Base-by-base conservation (phyloP, 2,797 vertebrate genomes). In the Amniataba percoides region DNA sequence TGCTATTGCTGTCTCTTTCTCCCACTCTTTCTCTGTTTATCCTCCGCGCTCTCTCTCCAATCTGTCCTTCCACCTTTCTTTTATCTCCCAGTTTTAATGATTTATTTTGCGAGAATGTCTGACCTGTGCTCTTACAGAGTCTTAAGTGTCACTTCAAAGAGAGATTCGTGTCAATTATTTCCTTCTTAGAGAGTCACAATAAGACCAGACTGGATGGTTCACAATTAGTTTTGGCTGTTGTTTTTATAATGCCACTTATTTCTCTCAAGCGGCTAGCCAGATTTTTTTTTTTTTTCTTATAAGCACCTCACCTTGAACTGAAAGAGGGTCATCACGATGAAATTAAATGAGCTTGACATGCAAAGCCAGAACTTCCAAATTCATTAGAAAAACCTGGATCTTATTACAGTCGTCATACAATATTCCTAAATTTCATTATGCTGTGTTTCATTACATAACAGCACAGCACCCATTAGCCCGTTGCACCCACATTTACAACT, bases 401-500 rank as follows among this genome's bases (percentile, higher is more conserved):
- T 72, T 49, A 81, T 84, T 71, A 78, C 51, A 85, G 67, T 74
- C 77, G 78, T 85, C 76, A 79, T 78, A 72, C 84, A 80, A 81
- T 85, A 88, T 89, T 80, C 61, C 81, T 67, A 88, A 88, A 92
- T 90, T 88, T 90, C 71, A 88, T 91, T 88, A 86, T 75, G 77
- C 84, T 79, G 62, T 66, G 60, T 88, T 91, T 88, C 77, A 93
- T 93, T 92, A 86, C 85, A 85, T 91, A 94, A 90, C 75, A 80
- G 81, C 75, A 62, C 69, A 73, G 72, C 64, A 62, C 83, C 88
- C 85, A 93, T 93, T 92, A 93, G 89, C 82, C 85, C 49, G 42
- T 78, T 85, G 88, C 85, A 82, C 84, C 84, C 76, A 74, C 86
- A 93, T 92, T 94, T 94, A 93, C 82, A 91, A 75, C 83, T 63